phyloP scores from a whole-genome alignment of 2,888 invertebrate species.

The Shargacucullia verbasci region DNA sequence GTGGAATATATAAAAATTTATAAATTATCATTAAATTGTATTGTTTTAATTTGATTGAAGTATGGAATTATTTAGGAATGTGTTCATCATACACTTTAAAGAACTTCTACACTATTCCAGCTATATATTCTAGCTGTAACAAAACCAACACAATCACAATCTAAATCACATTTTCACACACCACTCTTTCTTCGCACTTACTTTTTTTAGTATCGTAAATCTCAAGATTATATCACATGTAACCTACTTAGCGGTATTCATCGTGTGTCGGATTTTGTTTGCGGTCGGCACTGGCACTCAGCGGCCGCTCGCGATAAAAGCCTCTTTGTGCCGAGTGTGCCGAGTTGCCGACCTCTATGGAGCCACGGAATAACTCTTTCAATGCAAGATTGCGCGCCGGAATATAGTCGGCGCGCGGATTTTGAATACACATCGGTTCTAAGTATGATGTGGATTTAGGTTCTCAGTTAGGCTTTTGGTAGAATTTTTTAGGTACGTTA shows the following conservation, averaged over 20 bases:
- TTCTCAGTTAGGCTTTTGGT: constrained; percentile 9
- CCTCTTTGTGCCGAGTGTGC: constrained; percentile 75
- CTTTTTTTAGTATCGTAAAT: constrained; percentile 61
- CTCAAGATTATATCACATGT: constrained; percentile 67
- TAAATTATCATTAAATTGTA: no score
- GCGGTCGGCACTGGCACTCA: constrained; percentile 65
- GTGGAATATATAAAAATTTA: no score
- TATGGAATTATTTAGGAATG: neutral
- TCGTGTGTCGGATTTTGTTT: constrained; percentile 76
- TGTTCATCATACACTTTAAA: no score
- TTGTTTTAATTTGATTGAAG: no score
- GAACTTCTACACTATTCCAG: no score
- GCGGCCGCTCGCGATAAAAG: constrained; percentile 77
- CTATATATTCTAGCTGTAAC: no score
- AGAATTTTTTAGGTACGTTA: neutral
- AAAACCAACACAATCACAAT: constrained; percentile 7
- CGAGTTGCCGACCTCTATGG: constrained; percentile 49
- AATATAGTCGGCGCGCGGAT: constrained; percentile 54
- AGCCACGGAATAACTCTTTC: constrained; percentile 74
- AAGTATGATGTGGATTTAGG: constrained; percentile 21
- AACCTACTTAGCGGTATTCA: constrained; percentile 75
- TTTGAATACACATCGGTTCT: constrained; percentile 48
- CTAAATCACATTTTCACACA: constrained; percentile 43
- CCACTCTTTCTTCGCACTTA: constrained; percentile 40
- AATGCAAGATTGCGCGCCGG: constrained; percentile 73